Evolutionary conservation across 2,797 vertebrate species (phyloP), one percentile per base, ranked within the genome.

Genomic region (Pseudomugil gertrudae): DNA sequence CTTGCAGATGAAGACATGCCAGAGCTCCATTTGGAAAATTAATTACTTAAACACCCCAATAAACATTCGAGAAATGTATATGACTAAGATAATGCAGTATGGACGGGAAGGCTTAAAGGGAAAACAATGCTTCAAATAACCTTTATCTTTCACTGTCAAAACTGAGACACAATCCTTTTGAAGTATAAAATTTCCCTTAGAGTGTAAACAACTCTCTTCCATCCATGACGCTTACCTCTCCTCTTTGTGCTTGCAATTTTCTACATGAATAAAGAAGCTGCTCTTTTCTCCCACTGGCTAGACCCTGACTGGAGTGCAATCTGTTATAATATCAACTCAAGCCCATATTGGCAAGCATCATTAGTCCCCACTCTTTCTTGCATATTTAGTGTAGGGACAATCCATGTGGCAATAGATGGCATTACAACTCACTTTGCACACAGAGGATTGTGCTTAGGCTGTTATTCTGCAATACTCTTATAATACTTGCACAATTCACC

Each of bases 111-210:
- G 56, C 75, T 73, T 71, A 65, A 83, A 76, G 57, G 53, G 30
- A 66, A 53, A 76, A 84, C 72, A 56, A 54, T 53, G 86, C 90
- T 92, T 89, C 80, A 84, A 89, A 90, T 86, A 88, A 81, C 76
- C 88, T 91, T 92, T 91, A 91, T 92, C 90, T 89, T 90, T 89
- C 84, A 87, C 83, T 89, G 89, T 90, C 90, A 92, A 88, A 80
- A 82, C 81, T 56, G 72, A 90, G 89, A 85, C 86, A 83, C 79
- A 86, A 86, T 88, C 81, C 86, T 90, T n/a, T 89, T 87, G 78
- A 84, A 92, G 91, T 92, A 87, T 89, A 90, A 90, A 87, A 80
- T 91, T 91, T 90, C 79, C 84, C 84, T 87, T 66, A 72, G 81
- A 90, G 84, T 89, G 86, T 91, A 92, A 92, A 92, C 87, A 92